Evolutionary conservation across 2,888 invertebrate genomes (phyloP).

Genomic region (Rhagophthalmus giganteus): DNA sequence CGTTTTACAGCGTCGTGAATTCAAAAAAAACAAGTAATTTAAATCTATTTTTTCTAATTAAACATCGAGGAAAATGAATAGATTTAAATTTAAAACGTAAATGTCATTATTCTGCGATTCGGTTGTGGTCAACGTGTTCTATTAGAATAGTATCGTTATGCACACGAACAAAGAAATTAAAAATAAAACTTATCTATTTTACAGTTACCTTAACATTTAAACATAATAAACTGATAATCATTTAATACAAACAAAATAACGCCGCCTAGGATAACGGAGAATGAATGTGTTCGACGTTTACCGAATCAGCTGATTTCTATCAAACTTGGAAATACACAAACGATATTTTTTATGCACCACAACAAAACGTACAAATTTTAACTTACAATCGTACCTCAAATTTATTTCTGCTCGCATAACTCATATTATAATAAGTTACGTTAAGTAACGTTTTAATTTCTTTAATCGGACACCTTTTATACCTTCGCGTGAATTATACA

Average conservation of each 20-base stretch:
- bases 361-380: conserved; percentile 4
- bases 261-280: conserved; percentile 6
- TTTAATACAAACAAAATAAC: neutral
- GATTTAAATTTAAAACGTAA: too few species aligned
- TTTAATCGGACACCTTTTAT: conserved; percentile 23
- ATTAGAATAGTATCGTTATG: conserved; percentile 40
- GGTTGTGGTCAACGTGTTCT: conserved; percentile 46
- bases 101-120: conserved; percentile 40
- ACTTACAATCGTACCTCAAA: conserved; percentile 60
- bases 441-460: conserved; percentile 34
- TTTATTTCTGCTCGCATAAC: conserved; percentile 67
- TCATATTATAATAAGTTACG: conserved; percentile 56
- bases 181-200: conserved; percentile 14
- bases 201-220: neutral
- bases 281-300: conserved; percentile 47
- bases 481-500: conserved; percentile 20
- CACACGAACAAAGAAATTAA: conserved; percentile 39
- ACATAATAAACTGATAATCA: neutral
- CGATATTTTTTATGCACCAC: conserved; percentile 23
- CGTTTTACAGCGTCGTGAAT: too few species aligned
- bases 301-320: conserved; percentile 65
- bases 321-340: conserved; percentile 45
- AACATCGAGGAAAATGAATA: too few species aligned
- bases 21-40: too few species aligned
- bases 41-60: too few species aligned